These are phyloP conservation scores for Mythimna vitellina DNA, from an alignment of 2,888 invertebrate genomes.

Conservation along the genomic window DNA sequence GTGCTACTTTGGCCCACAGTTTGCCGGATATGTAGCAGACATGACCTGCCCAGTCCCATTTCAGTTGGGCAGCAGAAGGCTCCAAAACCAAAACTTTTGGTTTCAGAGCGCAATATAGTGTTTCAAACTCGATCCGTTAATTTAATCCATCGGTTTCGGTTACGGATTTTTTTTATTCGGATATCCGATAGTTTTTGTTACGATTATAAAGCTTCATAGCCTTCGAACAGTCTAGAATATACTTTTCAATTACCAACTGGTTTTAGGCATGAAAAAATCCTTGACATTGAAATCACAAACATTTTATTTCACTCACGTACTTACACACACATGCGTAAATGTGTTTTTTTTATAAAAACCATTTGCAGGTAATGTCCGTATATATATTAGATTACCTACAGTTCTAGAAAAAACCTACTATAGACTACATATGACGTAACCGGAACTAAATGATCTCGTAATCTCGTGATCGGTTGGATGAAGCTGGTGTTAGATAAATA, in stretches of 20 bases:
- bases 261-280: slow-evolving; percentile 10
- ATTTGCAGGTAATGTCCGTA: background rate
- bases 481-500: slow-evolving; percentile 61
- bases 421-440: slow-evolving; percentile 61
- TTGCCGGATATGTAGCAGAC: too few species aligned
- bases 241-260: background rate
- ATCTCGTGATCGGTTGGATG: slow-evolving; percentile 51
- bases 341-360: slow-evolving; percentile 5
- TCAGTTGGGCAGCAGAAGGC: too few species aligned
- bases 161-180: too few species aligned
- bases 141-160: too few species aligned
- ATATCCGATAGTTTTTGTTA: too few species aligned
- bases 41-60: too few species aligned
- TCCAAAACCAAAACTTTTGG: too few species aligned
- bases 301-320: slow-evolving; percentile 45
- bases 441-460: slow-evolving; percentile 61
- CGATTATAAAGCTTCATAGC: too few species aligned
- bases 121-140: too few species aligned
- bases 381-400: background rate
- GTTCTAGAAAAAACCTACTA: slow-evolving; percentile 16
- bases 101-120: too few species aligned
- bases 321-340: slow-evolving; percentile 7
- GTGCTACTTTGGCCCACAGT: too few species aligned
- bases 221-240: slow-evolving; percentile 11
- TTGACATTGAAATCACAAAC: slow-evolving; percentile 16